Evolutionary conservation across 30 jellyfish, hydroid and myxozoan genomes (phyloP).

Genomic region (Aurelia aurita): DNA sequence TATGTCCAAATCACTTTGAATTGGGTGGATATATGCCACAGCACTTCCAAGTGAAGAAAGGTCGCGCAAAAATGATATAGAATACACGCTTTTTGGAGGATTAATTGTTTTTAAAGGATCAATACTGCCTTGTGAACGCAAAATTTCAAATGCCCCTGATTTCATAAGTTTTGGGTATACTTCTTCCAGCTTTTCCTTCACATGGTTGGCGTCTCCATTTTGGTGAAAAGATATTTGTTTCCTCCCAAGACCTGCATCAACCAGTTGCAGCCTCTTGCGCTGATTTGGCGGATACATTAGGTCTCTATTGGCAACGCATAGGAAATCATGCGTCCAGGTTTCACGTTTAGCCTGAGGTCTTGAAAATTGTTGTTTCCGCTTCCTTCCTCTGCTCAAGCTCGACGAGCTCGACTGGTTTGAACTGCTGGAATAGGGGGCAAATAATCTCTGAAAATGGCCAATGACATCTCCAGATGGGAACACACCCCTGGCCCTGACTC

Average conservation of each 20-base stretch:
- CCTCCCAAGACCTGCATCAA: constrained; percentile 11
- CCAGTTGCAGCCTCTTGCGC: neutral
- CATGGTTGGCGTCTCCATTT: constrained; percentile 1
- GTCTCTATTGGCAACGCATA: neutral
- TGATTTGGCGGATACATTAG: neutral
- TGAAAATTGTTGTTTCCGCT: no score
- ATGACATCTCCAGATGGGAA: no score
- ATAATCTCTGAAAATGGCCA: no score
- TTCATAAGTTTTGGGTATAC: neutral
- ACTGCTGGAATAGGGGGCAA: no score
- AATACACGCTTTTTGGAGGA: neutral
- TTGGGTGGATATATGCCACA: no score
- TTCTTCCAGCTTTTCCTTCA: neutral
- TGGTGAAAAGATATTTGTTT: neutral
- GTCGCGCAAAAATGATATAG: no score
- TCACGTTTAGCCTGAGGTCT: neutral
- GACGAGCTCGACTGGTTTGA: no score
- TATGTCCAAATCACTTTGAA: no score
- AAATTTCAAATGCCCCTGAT: constrained; percentile 8
- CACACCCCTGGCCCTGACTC: no score
- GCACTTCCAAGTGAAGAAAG: no score
- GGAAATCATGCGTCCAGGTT: constrained; percentile 16
- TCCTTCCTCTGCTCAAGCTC: no score
- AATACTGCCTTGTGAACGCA: neutral
- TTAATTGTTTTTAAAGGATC: neutral